phyloP scores from a whole-genome alignment of 2,797 vertebrate species.

The Poliocrania exsul region DNA sequence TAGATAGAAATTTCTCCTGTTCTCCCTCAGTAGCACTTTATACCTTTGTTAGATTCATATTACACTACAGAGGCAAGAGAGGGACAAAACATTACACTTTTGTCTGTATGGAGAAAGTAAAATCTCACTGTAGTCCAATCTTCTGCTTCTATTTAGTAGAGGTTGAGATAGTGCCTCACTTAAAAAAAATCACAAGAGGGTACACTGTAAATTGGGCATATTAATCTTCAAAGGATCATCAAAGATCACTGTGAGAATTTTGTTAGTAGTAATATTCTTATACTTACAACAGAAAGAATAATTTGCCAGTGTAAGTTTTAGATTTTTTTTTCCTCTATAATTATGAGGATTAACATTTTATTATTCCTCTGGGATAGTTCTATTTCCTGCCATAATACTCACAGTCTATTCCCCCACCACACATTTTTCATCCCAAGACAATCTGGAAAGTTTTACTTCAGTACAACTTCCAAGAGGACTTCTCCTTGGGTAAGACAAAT shows the following conservation, averaged over 20 bases:
- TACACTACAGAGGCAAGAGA: neutral
- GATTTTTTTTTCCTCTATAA: neutral
- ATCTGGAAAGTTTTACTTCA: neutral
- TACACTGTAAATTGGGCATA: neutral
- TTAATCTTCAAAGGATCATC: neutral
- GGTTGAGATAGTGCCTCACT: neutral
- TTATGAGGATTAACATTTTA: neutral
- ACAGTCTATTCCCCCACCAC: neutral
- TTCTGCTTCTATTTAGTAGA: neutral
- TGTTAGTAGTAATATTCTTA: neutral
- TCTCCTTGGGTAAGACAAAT: neutral
- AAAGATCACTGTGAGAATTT: neutral
- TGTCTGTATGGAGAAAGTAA: neutral
- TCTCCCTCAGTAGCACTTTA: neutral
- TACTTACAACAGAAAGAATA: neutral
- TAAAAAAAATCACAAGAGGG: neutral
- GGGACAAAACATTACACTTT: neutral
- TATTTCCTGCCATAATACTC: neutral
- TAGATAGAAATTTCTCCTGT: neutral
- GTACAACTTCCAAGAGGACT: neutral
- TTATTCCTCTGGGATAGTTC: too few species aligned
- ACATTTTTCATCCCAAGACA: neutral
- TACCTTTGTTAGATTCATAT: neutral
- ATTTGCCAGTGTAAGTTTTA: neutral
- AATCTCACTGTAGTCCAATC: neutral